These are phyloP conservation scores for Arrhopalites spinosus DNA, from an alignment of 2,888 invertebrate species.

Conservation along the genomic window DNA sequence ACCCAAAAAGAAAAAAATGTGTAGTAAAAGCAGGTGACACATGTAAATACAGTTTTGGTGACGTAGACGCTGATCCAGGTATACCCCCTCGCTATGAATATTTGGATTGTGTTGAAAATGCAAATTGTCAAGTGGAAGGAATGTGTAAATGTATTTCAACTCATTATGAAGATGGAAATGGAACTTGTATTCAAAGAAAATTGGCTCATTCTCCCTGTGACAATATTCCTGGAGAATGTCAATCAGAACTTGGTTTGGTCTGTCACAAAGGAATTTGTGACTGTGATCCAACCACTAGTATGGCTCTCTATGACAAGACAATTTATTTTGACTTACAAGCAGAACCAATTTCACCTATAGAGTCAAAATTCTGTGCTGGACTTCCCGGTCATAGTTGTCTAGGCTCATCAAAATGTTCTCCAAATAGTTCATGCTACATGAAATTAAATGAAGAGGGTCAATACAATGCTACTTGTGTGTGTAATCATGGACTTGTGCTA, in stretches of 20 bases:
- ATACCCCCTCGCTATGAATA: neutral
- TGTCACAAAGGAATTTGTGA: neutral
- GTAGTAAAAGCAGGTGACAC: conserved; percentile 4
- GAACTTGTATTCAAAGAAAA: neutral
- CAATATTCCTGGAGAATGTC: neutral
- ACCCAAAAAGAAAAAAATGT: neutral
- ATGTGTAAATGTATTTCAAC: neutral
- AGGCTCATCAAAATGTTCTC: neutral
- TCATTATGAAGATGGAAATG: conserved; percentile 8
- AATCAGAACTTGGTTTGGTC: neutral
- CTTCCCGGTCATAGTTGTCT: neutral
- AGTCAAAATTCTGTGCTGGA: neutral
- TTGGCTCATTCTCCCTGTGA: neutral
- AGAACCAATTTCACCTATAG: neutral
- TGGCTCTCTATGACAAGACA: neutral
- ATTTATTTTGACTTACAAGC: neutral
- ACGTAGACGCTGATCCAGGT: neutral
- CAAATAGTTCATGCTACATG: neutral
- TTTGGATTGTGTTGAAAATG: neutral
- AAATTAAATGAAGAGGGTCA: neutral
- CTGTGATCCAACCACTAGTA: neutral
- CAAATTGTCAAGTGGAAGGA: neutral
- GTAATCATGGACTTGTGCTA: neutral
- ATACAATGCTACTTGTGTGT: neutral
- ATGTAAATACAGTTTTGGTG: neutral